Evolutionary conservation across 2,888 invertebrate genomes (phyloP).

Genomic region (Eucera pruinosa): DNA sequence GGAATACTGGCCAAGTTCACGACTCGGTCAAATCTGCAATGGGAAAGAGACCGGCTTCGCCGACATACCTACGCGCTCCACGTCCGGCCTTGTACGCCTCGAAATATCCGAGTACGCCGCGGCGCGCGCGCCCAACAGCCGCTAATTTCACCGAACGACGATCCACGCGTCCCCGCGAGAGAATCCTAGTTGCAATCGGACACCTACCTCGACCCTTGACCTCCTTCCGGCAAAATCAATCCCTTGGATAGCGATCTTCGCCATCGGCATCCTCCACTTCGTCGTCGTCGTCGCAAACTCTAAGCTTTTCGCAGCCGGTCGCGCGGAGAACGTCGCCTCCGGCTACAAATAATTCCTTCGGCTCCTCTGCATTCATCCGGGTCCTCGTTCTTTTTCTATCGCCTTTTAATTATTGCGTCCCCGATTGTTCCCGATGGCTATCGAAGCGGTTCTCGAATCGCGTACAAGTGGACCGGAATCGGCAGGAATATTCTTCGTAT

Average conservation of each 20-base stretch:
- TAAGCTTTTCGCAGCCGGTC: background rate
- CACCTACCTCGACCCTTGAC: conserved; percentile 64
- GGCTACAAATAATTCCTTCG: conserved; percentile 39
- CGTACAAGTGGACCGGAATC: conserved; percentile 24
- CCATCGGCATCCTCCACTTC: background rate
- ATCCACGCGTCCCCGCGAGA: too few relatives aligned
- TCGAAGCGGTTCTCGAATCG: conserved; percentile 42
- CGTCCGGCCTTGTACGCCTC: background rate
- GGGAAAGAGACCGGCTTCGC: conserved; percentile 2
- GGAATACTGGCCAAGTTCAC: conserved; percentile 58
- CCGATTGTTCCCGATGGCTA: conserved; percentile 34
- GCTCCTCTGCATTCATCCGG: conserved; percentile 22
- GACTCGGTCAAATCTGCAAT: conserved; percentile 53
- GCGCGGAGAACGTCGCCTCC: conserved; percentile 16
- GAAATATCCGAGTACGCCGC: too few relatives aligned
- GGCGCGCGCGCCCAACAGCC: too few relatives aligned
- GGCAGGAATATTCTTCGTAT: conserved; percentile 17
- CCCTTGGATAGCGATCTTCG: conserved; percentile 6
- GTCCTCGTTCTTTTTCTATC: conserved; percentile 10
- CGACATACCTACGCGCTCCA: conserved; percentile 2
- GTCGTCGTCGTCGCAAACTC: conserved; percentile 1
- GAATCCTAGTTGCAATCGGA: conserved; percentile 49
- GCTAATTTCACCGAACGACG: conserved; percentile 49
- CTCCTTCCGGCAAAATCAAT: conserved; percentile 52
- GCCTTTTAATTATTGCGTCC: conserved; percentile 35